Evolutionary conservation across 92 coral and sea anemone genomes (phyloP), one percentile per base, ranked within the genome.

Genomic region (Pocillopora grandis): DNA sequence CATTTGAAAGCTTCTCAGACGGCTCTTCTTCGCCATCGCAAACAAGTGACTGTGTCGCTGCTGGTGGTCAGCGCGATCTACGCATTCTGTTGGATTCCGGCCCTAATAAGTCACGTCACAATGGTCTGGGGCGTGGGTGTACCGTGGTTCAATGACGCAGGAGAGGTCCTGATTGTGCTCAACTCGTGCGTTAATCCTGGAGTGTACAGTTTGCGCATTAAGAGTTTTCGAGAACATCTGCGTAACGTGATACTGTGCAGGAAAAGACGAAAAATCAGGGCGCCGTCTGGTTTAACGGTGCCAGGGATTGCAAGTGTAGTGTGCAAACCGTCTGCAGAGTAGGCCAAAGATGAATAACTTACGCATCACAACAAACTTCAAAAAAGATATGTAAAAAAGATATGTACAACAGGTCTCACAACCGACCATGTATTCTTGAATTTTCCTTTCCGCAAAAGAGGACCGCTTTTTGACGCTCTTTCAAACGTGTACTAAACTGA

Each of bases 21-120:
- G 61, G 76, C 76, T n/a, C 1, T 33, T 16, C 61, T 72, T 13
- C 76, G 76, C 27, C 16, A 72, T 52, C 76, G 76, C 76, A 42
- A 52, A 37, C 60, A 9, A 9, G 60, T 72, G 48, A 72, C 60
- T 15, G 6, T 42, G 52, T 9, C 60, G 36, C 61, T 72, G 27
- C 31, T 72, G 1, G 7, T 52, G 74, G 74, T 69, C 20, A 33
- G 74, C 49, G 56, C 42, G 10, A 69, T 69, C 12, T 69, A 69
- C 74, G 74, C 74, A 5, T 2, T 69, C 56, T 35, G 21, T 15
- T 69, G 76, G 76, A 72, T 72, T 49, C 35, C 76, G 9, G n/a
- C n/a, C 76, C 12, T 42, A 58, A 49, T n/a, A 19, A 16, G 6
- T 72, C 18, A 18, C 35, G 14, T 72, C 15, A 72, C 52, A 10